phyloP scores from a whole-genome alignment of 2,888 invertebrate species.

The Rapana venosa region DNA sequence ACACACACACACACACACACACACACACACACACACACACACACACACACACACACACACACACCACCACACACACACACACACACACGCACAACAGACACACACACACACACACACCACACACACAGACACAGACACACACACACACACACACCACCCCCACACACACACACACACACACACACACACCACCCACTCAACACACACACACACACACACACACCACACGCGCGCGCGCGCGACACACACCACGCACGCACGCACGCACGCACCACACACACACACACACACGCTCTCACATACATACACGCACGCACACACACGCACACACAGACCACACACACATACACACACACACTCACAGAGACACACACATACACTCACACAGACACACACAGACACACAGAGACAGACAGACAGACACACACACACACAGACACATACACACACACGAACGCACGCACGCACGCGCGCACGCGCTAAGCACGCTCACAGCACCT shows the following conservation, averaged over 20 bases:
- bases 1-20: slow-evolving; percentile 1
- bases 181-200: background rate
- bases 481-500: too few species aligned
- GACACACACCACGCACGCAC: background rate
- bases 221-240: too few species aligned
- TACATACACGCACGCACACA: too few species aligned
- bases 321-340: too few species aligned
- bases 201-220: background rate
- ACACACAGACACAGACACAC: background rate
- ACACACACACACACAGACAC: too few species aligned
- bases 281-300: too few species aligned
- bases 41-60: background rate
- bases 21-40: background rate
- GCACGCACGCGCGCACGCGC: too few species aligned
- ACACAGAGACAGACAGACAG: background rate
- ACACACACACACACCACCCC: background rate
- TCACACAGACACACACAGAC: background rate
- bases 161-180: background rate
- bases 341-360: background rate
- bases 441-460: background rate
- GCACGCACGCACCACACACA: too few species aligned
- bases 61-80: background rate
- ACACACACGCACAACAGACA: background rate
- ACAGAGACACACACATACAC: background rate
- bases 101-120: background rate